These are phyloP conservation scores for Pimephales promelas DNA, from an alignment of 2,113 vertebrate species.

Conservation along the genomic window DNA sequence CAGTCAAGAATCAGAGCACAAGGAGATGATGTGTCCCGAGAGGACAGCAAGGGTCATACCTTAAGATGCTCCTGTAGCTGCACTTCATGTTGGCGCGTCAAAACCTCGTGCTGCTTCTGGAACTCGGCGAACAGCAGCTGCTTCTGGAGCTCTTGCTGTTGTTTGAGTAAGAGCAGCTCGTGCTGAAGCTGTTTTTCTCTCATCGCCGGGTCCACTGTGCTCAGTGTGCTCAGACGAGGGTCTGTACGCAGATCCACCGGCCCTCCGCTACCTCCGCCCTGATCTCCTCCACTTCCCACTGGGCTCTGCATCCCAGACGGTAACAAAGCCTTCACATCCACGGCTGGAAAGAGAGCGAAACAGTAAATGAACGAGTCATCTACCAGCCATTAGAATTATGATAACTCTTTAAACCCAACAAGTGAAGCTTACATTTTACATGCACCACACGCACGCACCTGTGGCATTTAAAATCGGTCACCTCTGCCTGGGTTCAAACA, in stretches of 20 bases:
- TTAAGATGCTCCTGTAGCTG: slow-evolving; percentile 96
- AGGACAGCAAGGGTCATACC: slow-evolving; percentile 69
- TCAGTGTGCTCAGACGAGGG: slow-evolving; percentile 54
- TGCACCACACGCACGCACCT: not conserved
- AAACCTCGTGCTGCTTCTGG: slow-evolving; percentile 93
- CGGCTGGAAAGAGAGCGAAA: slow-evolving; percentile 64
- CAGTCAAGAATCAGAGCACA: not conserved
- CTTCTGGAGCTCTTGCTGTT: slow-evolving; percentile 95
- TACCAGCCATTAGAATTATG: not conserved
- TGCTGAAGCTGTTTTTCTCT: slow-evolving; percentile 92
- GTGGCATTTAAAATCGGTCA: not conserved
- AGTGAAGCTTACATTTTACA: too few species aligned
- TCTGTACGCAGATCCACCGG: slow-evolving; percentile 82
- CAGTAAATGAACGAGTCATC: not conserved
- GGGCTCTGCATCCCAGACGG: slow-evolving; percentile 84
- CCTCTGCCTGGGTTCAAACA: not conserved
- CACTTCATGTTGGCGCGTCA: slow-evolving; percentile 91
- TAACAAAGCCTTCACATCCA: slow-evolving; percentile 87
- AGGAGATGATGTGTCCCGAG: slow-evolving; percentile 11
- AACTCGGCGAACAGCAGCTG: slow-evolving; percentile 94
- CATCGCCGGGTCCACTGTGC: slow-evolving; percentile 75
- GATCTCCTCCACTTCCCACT: slow-evolving; percentile 68
- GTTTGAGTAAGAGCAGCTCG: slow-evolving; percentile 87
- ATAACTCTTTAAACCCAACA: not conserved
- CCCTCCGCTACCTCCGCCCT: slow-evolving; percentile 72